A percentile compares a stretch with the other conserved stretches of the same genome.
Conservation (phyloP, 2,888 invertebrate genomes). For the Hypsopygia costalis region DNA sequence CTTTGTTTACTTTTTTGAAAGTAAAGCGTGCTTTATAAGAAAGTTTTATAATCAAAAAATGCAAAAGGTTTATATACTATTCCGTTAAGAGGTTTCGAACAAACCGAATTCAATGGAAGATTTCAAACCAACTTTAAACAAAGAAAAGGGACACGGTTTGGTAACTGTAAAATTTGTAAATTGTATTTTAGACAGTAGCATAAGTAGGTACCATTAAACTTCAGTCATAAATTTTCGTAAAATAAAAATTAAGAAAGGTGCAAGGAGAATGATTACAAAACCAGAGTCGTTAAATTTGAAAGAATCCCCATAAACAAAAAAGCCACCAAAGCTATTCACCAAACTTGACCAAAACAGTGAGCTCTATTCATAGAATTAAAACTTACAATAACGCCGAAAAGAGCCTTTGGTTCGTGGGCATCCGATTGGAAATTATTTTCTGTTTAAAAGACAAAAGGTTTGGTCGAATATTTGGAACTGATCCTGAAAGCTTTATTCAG, state of each 20-base stretch:
- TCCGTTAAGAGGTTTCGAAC: no score
- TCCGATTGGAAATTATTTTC: conserved; percentile 44
- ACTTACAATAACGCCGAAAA: conserved; percentile 65
- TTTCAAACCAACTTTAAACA: neutral
- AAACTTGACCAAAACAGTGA: no score
- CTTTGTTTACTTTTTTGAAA: no score
- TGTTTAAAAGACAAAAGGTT: conserved; percentile 38
- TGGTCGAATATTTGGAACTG: neutral
- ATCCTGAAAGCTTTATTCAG: neutral
- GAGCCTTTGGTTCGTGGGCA: conserved; percentile 49
- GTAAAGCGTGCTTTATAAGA: no score
- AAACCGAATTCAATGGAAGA: no score
- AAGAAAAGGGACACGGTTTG: no score
- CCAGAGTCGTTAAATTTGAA: conserved; percentile 2
- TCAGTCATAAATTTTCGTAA: conserved; percentile 31
- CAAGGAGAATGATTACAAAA: conserved; percentile 15
- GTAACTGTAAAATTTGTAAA: no score
- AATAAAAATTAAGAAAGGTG: neutral
- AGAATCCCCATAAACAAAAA: neutral
- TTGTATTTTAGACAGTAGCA: conserved; percentile 11
- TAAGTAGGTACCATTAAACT: conserved; percentile 6
- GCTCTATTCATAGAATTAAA: no score
- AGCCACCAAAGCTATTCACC: no score
- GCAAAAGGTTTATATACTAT: no score
- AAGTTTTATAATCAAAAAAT: no score